These are phyloP conservation scores for Oncorhynchus mykiss DNA, from an alignment of 2,113 vertebrate genomes.

Conservation along the genomic window DNA sequence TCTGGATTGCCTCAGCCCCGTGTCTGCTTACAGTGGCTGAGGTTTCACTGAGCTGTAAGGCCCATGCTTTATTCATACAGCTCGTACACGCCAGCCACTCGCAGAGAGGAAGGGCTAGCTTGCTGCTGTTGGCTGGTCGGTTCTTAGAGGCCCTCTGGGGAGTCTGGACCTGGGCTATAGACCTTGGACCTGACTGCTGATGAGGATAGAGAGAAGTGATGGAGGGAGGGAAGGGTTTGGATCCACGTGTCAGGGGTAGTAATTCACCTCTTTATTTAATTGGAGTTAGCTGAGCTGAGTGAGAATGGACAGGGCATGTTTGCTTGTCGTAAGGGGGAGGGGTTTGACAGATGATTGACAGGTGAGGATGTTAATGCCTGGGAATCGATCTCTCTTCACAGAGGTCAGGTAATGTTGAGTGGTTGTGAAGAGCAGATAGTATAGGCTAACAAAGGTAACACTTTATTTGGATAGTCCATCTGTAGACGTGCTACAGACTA, in stretches of 20 bases:
- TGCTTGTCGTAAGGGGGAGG: too few species aligned
- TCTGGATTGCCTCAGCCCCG: constrained; percentile 34
- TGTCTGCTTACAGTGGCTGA: constrained; percentile 49
- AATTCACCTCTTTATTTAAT: constrained; percentile 21
- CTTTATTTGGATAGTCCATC: too few species aligned
- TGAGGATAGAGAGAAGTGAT: not conserved
- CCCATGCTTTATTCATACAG: constrained; percentile 55
- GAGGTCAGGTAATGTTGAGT: too few species aligned
- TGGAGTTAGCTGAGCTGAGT: not conserved
- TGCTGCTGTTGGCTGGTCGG: not conserved
- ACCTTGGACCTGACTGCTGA: not conserved
- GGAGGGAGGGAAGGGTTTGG: constrained; percentile 1
- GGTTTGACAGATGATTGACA: not conserved
- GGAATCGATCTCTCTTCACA: too few species aligned
- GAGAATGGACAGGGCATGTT: not conserved
- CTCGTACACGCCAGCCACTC: constrained; percentile 29
- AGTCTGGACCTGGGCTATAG: not conserved
- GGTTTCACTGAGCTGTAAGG: constrained; percentile 41
- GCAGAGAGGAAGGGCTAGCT: not conserved
- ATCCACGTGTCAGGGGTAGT: constrained; percentile 23
- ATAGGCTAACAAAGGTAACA: too few species aligned
- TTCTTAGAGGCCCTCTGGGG: constrained; percentile 1
- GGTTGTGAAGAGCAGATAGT: too few species aligned
- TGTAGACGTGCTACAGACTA: too few species aligned
- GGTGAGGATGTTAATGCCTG: not conserved